Conservation (phyloP, 2,888 invertebrate genomes). For the Morpho deidamia region DNA sequence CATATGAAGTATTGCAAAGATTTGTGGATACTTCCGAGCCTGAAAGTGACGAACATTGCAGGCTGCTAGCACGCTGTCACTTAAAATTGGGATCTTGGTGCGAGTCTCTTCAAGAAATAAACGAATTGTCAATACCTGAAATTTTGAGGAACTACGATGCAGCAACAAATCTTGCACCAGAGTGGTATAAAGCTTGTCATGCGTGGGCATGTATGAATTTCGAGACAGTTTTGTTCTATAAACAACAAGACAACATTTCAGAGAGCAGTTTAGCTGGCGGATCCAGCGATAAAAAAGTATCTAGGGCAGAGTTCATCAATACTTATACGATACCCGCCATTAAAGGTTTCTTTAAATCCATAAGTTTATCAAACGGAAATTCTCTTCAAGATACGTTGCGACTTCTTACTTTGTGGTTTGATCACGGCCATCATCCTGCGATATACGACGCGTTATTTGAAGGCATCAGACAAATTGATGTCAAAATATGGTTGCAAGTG, state of each 20-base stretch:
- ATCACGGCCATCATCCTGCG: constrained; percentile 95
- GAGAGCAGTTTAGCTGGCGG: constrained; percentile 65
- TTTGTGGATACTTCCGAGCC: constrained; percentile 81
- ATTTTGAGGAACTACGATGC: constrained; percentile 86
- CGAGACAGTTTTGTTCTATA: constrained; percentile 88
- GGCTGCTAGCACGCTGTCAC: constrained; percentile 88
- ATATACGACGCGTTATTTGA: constrained; percentile 96
- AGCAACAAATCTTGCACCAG: constrained; percentile 90
- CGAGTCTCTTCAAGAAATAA: constrained; percentile 90
- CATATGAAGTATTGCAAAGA: constrained; percentile 86
- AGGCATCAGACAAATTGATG: constrained; percentile 94
- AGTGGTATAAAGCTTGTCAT: constrained; percentile 99
- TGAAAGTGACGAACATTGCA: constrained; percentile 75
- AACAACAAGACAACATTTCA: constrained; percentile 69
- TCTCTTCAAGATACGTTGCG: constrained; percentile 97
- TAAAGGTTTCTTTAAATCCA: constrained; percentile 96
- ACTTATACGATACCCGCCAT: constrained; percentile 93
- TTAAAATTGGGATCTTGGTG: constrained; percentile 97
- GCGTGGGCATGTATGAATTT: constrained; percentile 99
- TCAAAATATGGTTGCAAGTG: constrained; percentile 99
- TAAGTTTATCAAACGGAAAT: constrained; percentile 92
- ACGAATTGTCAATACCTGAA: constrained; percentile 86
- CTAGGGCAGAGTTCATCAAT: constrained; percentile 61
- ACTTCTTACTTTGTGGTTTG: constrained; percentile 97
- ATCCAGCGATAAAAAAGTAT: constrained; percentile 64